Conservation (phyloP, 2,888 invertebrate species). For the Drosophila rellima region DNA sequence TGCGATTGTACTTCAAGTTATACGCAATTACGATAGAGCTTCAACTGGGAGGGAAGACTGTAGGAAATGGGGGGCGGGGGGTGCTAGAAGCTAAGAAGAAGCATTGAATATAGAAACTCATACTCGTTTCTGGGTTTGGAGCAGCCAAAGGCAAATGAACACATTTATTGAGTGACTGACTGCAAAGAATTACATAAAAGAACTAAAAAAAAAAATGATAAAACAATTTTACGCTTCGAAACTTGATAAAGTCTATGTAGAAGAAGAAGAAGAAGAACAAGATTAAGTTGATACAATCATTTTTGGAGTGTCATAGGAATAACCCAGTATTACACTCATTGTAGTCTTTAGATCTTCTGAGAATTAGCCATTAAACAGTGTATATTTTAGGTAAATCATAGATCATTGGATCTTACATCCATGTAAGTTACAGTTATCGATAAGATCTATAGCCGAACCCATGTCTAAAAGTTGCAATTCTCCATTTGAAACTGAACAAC, state of each 20-base stretch:
- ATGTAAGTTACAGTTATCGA: slow-evolving; percentile 10
- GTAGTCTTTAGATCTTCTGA: not conserved
- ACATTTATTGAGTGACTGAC: slow-evolving; percentile 59
- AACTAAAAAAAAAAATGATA: slow-evolving; percentile 11
- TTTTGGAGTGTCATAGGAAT: not conserved
- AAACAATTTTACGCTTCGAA: slow-evolving; percentile 22
- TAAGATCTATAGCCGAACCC: not conserved
- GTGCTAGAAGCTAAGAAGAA: not conserved
- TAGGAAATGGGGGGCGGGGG: not conserved
- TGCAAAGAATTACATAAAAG: slow-evolving; percentile 32
- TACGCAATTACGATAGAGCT: slow-evolving; percentile 77
- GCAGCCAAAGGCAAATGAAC: slow-evolving; percentile 52
- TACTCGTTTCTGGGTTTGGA: slow-evolving; percentile 41
- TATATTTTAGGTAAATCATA: not conserved
- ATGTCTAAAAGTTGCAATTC: not conserved
- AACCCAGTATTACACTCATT: not conserved
- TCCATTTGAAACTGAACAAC: not conserved
- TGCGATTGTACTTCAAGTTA: slow-evolving; percentile 76
- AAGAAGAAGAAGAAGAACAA: not conserved
- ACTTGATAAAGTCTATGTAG: slow-evolving; percentile 22
- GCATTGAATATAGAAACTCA: not conserved
- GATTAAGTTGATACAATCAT: slow-evolving; percentile 15
- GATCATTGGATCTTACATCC: slow-evolving; percentile 10
- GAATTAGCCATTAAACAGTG: not conserved
- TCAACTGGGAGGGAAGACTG: slow-evolving; percentile 26